Base-by-base conservation (phyloP, 2,888 invertebrate species). In the Petrolisthes cinctipes region DNA sequence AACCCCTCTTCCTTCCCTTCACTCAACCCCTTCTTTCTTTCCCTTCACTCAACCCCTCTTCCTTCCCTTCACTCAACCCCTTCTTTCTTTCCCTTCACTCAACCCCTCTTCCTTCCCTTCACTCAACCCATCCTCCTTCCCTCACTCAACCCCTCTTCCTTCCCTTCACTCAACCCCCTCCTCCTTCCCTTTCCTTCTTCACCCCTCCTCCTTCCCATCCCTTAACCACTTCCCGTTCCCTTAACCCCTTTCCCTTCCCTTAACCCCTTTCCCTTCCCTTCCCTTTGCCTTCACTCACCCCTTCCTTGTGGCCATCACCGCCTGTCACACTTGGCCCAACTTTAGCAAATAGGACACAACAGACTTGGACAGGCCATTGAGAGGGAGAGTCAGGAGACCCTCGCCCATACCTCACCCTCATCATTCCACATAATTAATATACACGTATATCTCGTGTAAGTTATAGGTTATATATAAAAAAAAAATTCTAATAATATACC, bases 311-410 rank as follows among this genome's bases (percentile, higher is more conserved):
- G 71, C 7, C 71, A 71, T 71, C 11, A 71, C 7, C 71, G n/a
- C n/a, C 71, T 71, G 71, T 71, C 71, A 71, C 11, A 7, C 71
- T n/a, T 17, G 11, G n/a, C 17, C 11, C 11, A 71, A 71, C 71
- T 71, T 71, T 71, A 71, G 7, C 71, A 71, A n/a, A 71, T 71
- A 71, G 71, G 11, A 17, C 5, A 71, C 11, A 11, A n/a, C 9
- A 5, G 7, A 71, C 17, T 71, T 71, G 71, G 71, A 71, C 71
- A 71, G 71, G 71, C n/a, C 71, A 71, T 71, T 71, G 9, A 71
- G n/a, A n/a, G n/a, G 7, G 71, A 5, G 11, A n/a, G n/a, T 11
- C 9, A 71, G n/a, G n/a, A n/a, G 71, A 5, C 5, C 9, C 71
- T n/a, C n/a, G n/a, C n/a, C n/a, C n/a, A n/a, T n/a, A n/a, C n/a